Evolutionary conservation across 1,140 invertebrate species (phyloP).

Genomic region (Parapsyche elsis): DNA sequence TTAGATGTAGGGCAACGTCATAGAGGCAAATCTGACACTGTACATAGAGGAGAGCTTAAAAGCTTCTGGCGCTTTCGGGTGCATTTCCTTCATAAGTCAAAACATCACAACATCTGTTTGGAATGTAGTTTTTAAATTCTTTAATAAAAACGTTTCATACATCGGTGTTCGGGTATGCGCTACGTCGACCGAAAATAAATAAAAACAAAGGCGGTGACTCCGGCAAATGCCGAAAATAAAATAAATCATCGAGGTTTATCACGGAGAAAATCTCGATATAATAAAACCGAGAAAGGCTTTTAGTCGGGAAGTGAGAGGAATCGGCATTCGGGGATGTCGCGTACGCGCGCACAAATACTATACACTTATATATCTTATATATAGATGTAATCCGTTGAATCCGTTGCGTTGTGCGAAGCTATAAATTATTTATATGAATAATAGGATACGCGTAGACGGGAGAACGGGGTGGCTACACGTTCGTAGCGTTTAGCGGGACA

Average conservation of each 20-base stretch:
- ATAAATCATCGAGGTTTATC: conserved; percentile 19
- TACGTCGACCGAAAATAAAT: too few species aligned
- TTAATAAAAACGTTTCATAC: too few species aligned
- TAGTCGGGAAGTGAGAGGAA: conserved; percentile 19
- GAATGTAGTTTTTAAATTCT: too few species aligned
- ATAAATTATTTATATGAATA: conserved; percentile 31
- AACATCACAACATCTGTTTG: too few species aligned
- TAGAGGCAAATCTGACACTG: too few species aligned
- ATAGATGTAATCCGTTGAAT: background rate
- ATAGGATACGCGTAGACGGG: background rate
- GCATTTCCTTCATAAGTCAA: too few species aligned
- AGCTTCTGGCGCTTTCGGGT: too few species aligned
- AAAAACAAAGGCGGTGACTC: background rate
- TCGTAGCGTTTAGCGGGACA: background rate
- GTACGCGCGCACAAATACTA: background rate
- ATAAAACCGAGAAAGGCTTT: conserved; percentile 32
- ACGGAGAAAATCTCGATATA: conserved; percentile 23
- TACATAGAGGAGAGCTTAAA: too few species aligned
- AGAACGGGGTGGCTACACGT: background rate
- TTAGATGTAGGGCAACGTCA: too few species aligned
- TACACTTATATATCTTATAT: too few species aligned
- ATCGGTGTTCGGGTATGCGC: too few species aligned
- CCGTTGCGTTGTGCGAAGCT: background rate
- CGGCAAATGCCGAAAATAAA: background rate
- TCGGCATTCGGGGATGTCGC: conserved; percentile 9